A percentile compares a stretch with the other conserved stretches of the same genome.
Evolutionary conservation across 2,888 invertebrate genomes (phyloP).

Genomic region (Leptopilina drosophilae): DNA sequence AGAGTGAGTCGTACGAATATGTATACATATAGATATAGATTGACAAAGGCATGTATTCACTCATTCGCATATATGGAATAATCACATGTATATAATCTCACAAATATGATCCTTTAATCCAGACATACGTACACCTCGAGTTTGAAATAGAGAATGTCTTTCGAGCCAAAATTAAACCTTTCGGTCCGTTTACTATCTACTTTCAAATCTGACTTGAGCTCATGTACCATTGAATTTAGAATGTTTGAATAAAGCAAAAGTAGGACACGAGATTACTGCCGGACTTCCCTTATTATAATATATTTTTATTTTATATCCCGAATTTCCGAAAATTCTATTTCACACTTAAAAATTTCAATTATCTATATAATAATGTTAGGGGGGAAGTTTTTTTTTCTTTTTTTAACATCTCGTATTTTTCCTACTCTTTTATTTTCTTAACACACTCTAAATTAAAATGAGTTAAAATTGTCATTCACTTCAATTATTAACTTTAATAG

Average conservation of each 20-base stretch:
- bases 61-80: slow-evolving; percentile 22
- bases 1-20: slow-evolving; percentile 9
- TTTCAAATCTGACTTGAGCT: slow-evolving; percentile 30
- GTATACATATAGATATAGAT: not conserved
- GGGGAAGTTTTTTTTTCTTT: no score
- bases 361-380: no score
- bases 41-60: slow-evolving; percentile 13
- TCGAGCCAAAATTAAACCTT: slow-evolving; percentile 30
- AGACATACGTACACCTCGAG: not conserved
- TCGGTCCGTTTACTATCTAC: slow-evolving; percentile 20
- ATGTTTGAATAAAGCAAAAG: slow-evolving; percentile 17
- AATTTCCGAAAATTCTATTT: not conserved
- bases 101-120: slow-evolving; percentile 34
- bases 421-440: no score
- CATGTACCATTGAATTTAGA: slow-evolving; percentile 26
- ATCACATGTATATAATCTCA: slow-evolving; percentile 33
- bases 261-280: slow-evolving; percentile 2
- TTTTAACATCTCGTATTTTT: no score
- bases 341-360: no score
- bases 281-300: not conserved
- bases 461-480: no score
- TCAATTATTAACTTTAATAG: no score
- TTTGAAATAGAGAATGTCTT: slow-evolving; percentile 5
- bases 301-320: not conserved
- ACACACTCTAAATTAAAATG: no score